Evolutionary conservation across 2,113 vertebrate species (phyloP).

Genomic region (Taxidea taxus): DNA sequence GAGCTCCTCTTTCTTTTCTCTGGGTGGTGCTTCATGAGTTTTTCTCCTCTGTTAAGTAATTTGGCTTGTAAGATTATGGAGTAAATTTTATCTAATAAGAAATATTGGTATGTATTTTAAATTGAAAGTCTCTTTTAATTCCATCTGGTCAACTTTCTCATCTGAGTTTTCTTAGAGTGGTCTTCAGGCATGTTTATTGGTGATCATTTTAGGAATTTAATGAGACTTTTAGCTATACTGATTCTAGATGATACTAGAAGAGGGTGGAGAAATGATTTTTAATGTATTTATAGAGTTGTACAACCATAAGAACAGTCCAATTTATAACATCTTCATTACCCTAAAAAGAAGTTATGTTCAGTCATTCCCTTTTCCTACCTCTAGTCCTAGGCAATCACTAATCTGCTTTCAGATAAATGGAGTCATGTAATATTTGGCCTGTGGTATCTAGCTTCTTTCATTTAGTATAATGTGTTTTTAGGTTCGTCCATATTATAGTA

Average conservation of each 20-base stretch:
- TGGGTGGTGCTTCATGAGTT: background rate
- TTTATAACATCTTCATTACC: background rate
- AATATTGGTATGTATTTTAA: conserved; percentile 3
- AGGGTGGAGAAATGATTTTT: background rate
- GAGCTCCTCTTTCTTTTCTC: background rate
- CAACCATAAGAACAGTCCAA: background rate
- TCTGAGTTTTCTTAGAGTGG: background rate
- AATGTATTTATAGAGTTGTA: background rate
- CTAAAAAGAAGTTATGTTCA: background rate
- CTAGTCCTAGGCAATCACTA: background rate
- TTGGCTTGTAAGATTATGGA: background rate
- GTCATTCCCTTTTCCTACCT: background rate
- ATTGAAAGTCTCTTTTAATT: background rate
- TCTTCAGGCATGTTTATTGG: background rate
- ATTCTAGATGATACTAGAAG: background rate
- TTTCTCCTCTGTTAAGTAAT: background rate
- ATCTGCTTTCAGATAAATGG: background rate
- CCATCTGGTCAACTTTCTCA: background rate
- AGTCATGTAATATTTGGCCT: background rate
- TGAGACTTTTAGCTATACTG: background rate
- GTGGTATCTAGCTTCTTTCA: background rate
- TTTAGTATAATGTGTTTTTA: background rate
- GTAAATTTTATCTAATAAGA: background rate
- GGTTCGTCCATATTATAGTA: background rate
- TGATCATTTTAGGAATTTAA: background rate